phyloP scores from a whole-genome alignment of 2,888 invertebrate species.

The Mystacides longicornis region DNA sequence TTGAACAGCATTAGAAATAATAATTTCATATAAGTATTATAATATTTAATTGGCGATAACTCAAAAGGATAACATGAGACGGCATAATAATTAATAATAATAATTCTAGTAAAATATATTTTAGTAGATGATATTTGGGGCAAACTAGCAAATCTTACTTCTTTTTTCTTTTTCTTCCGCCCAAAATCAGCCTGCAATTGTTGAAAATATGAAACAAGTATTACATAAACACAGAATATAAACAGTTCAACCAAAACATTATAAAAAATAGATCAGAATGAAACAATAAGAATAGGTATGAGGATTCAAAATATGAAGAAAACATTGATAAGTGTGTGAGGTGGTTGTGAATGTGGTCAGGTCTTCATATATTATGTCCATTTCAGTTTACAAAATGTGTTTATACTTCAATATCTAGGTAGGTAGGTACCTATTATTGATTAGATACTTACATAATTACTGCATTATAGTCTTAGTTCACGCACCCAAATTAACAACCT shows the following conservation, averaged over 20 bases:
- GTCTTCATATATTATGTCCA: too few species aligned
- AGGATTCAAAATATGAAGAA: too few species aligned
- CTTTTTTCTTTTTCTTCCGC: slow-evolving; percentile 97
- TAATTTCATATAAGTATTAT: slow-evolving; percentile 3
- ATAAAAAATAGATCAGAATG: slow-evolving; percentile 22
- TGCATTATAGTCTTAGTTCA: too few species aligned
- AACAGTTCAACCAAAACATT: not conserved
- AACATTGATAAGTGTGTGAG: too few species aligned
- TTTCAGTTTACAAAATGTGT: too few species aligned
- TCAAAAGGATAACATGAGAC: slow-evolving; percentile 29
- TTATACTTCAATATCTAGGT: too few species aligned
- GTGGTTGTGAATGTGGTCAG: too few species aligned
- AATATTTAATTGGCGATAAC: slow-evolving; percentile 39
- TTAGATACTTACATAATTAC: too few species aligned
- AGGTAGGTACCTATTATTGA: too few species aligned
- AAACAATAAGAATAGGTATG: slow-evolving; percentile 19
- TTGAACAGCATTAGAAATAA: not conserved
- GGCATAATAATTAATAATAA: slow-evolving; percentile 31
- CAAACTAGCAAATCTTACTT: slow-evolving; percentile 77
- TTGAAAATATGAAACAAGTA: slow-evolving; percentile 35
- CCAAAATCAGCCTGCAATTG: slow-evolving; percentile 83
- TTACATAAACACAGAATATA: slow-evolving; percentile 28
- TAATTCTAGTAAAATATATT: slow-evolving; percentile 35
- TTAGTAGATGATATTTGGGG: slow-evolving; percentile 33
- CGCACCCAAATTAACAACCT: too few species aligned